phyloP scores from a whole-genome alignment of 2,797 vertebrate genomes.

The Pristis pectinata region DNA sequence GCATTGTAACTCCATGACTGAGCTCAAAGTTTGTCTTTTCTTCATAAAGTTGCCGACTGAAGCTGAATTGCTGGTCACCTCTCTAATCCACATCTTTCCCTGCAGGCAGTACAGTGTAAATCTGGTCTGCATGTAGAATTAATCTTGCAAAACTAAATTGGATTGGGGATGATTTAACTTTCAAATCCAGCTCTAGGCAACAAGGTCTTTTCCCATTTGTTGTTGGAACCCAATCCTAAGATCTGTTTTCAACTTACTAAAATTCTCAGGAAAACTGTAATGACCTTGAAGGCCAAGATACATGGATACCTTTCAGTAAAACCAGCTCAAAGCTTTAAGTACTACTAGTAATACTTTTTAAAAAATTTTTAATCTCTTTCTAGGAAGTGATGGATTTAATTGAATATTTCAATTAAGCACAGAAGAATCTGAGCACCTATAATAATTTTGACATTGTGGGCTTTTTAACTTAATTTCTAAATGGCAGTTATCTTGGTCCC shows the following conservation, averaged over 20 bases:
- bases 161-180: slow-evolving; percentile 25
- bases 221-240: slow-evolving; percentile 26
- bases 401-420: neutral
- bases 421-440: neutral
- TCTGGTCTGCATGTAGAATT: neutral
- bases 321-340: neutral
- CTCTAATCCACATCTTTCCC: neutral
- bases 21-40: neutral
- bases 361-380: neutral
- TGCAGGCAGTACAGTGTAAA: neutral
- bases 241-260: neutral
- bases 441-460: too few relatives aligned
- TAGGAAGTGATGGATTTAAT: neutral
- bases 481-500: neutral
- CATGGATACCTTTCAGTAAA: neutral
- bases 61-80: neutral
- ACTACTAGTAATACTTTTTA: neutral
- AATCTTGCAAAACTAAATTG: slow-evolving; percentile 7
- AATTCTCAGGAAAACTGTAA: neutral
- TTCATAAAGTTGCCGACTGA: neutral
- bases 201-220: neutral
- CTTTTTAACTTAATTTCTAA: neutral
- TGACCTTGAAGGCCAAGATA: neutral
- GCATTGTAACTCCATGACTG: too few relatives aligned
- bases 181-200: slow-evolving; percentile 4